These are phyloP conservation scores for Microctenopoma steveboyesi DNA, from an alignment of 2,797 vertebrate genomes.

Conservation along the genomic window DNA sequence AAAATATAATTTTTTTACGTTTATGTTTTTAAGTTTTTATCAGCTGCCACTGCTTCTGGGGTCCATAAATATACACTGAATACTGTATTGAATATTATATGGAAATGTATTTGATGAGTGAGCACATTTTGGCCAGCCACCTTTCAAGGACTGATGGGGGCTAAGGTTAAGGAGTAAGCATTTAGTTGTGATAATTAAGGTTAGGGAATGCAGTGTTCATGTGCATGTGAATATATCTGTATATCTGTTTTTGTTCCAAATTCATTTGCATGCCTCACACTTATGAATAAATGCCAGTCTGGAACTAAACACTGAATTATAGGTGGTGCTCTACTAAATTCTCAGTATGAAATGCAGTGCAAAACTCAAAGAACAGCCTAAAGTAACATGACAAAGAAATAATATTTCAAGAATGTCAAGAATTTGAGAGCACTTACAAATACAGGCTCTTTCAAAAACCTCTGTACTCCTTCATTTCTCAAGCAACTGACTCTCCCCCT, in stretches of 20 bases:
- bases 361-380: conserved; percentile 35
- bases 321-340: conserved; percentile 28
- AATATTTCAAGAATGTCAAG: conserved; percentile 51
- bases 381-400: conserved; percentile 64
- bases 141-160: too few species aligned
- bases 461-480: conserved; percentile 65
- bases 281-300: conserved; percentile 27
- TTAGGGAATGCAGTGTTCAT: background rate
- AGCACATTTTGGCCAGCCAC: too few species aligned
- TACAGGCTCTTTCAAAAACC: conserved; percentile 45
- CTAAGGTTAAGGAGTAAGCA: too few species aligned
- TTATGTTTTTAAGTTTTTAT: too few species aligned
- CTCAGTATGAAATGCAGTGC: conserved; percentile 50
- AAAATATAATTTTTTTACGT: too few species aligned
- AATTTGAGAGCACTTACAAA: conserved; percentile 28
- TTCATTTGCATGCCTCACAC: conserved; percentile 35
- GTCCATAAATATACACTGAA: background rate
- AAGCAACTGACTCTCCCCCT: conserved; percentile 18
- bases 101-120: too few species aligned
- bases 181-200: too few species aligned
- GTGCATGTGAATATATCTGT: background rate
- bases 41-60: too few species aligned
- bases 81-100: background rate
- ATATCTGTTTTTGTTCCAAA: conserved; percentile 13
- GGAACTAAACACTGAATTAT: conserved; percentile 34